A percentile compares a stretch with the other conserved stretches of the same genome.
Evolutionary conservation across 1,140 invertebrate genomes (phyloP).

Genomic region (Drosophila nigrodunni): DNA sequence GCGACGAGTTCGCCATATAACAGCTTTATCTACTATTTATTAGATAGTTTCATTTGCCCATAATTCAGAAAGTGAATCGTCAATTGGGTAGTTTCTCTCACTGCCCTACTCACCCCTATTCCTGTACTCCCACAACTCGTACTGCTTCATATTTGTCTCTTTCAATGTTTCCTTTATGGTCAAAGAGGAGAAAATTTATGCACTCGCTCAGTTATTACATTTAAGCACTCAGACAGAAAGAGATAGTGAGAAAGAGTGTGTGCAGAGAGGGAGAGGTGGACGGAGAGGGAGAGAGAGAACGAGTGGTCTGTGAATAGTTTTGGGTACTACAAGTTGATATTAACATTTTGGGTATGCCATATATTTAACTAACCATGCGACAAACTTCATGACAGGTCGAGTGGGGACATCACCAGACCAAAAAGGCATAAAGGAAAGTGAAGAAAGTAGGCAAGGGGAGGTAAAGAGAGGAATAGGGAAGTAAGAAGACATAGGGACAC

Average conservation of each 20-base stretch:
- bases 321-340: slow-evolving; percentile 13
- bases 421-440: neutral
- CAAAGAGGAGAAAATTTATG: slow-evolving; percentile 44
- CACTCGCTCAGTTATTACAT: slow-evolving; percentile 65
- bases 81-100: neutral
- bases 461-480: neutral
- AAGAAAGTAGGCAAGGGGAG: neutral
- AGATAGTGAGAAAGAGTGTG: neutral
- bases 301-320: no score
- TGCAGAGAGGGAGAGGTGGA: neutral
- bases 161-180: slow-evolving; percentile 11
- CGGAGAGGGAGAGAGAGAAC: no score
- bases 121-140: neutral
- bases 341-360: slow-evolving; percentile 29
- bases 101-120: neutral
- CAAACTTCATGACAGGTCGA: slow-evolving; percentile 68
- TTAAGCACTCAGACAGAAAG: slow-evolving; percentile 31
- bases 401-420: neutral
- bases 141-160: neutral
- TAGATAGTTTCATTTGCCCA: slow-evolving; percentile 19
- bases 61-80: slow-evolving; percentile 40
- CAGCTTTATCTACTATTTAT: no score
- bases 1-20: no score
- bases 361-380: slow-evolving; percentile 57
- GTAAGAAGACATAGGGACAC: neutral